Evolutionary conservation across 1,140 invertebrate species (phyloP), one percentile per base, ranked within the genome.

Genomic region (Scaptomyza graminum): DNA sequence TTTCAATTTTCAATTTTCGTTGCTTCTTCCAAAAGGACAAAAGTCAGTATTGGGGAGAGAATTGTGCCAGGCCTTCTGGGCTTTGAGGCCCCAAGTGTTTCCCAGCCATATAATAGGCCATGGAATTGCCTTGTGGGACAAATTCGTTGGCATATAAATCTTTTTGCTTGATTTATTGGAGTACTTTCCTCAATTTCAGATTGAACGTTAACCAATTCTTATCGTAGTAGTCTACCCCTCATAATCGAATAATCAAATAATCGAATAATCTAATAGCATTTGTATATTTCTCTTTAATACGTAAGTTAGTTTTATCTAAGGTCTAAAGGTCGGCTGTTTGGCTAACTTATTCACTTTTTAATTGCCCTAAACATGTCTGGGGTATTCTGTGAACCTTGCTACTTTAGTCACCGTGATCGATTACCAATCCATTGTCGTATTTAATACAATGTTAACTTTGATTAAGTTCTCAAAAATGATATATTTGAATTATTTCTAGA

Each of bases 61-160:
- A 41, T 34, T 46, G 22, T 63, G 67, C 25, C 60, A 71, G 39
- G 46, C 55, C 59, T 41, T 31, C 34, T 37, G 34, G 49, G 18
- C 34, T 39, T 18, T 11, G 8, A 7, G 64, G 16, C 16, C 59
- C 66, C 71, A 72, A 72, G 31, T 72, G 73, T 59, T 69, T 43
- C 18, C 18, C 64, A 64, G 47, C 64, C 65, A 69, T 76, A 76
- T 69, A 68, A 64, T 76, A 55, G 54, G 64, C 47, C 64, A 74
- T 34, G 28, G 41, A 74, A 76, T 55, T 76, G 74, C 39, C 67
- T 61, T 50, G 37, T 28, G 56, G 43, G 28, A 25, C 61, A 61
- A 71, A 71, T 74, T 74, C 64, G 71, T 74, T 65, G 67, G 41
- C 67, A 31, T 56, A 49, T 49, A 15, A 22, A 22, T 22, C 18